Percentiles rank a stretch among this genome's conserved stretches.
Evolutionary conservation across 2,113 vertebrate species (phyloP).

Genomic region (Bucco capensis): DNA sequence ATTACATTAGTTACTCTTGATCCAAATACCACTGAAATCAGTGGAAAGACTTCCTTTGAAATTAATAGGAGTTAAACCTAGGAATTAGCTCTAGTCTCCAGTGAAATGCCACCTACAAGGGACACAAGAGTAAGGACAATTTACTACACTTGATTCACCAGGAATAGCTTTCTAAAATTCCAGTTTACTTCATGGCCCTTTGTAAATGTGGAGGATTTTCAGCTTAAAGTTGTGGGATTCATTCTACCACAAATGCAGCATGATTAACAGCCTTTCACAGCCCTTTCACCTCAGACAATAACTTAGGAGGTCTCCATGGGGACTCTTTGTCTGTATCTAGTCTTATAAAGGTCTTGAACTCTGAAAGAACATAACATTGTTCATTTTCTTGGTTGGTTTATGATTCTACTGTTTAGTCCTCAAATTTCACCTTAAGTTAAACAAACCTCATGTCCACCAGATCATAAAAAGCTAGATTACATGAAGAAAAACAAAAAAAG

Average conservation of each 20-base stretch:
- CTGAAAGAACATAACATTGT: background rate
- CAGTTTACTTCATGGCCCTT: background rate
- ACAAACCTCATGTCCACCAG: background rate
- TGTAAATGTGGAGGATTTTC: background rate
- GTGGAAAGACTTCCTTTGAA: background rate
- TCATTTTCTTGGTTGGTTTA: background rate
- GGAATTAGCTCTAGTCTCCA: background rate
- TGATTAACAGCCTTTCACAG: background rate
- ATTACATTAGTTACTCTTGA: background rate
- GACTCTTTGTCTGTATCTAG: background rate
- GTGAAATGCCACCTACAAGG: background rate
- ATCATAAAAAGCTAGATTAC: background rate
- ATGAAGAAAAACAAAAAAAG: accelerated
- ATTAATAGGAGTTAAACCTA: background rate
- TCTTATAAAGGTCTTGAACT: background rate
- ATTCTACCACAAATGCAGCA: background rate
- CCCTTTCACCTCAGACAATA: background rate
- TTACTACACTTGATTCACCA: background rate
- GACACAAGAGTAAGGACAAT: background rate
- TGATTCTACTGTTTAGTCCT: background rate
- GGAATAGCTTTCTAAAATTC: background rate
- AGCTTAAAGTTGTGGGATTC: background rate
- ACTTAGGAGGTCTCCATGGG: background rate
- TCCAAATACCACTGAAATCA: background rate
- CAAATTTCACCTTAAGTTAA: background rate